Evolutionary conservation across 2,888 invertebrate genomes (phyloP).

Genomic region (Bellardia pandia): DNA sequence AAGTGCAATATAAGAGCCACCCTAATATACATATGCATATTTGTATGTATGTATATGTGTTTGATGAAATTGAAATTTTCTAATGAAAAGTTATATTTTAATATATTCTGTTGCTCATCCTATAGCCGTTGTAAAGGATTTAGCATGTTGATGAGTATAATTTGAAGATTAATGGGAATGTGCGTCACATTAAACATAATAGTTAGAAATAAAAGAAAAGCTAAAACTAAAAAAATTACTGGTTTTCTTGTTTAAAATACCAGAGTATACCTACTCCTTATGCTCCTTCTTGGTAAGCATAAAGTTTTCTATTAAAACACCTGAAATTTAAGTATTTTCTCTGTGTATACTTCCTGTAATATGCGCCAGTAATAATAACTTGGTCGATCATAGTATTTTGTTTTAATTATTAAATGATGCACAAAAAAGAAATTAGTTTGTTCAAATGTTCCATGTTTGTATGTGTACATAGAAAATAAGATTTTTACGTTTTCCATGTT

Average conservation of each 20-base stretch:
- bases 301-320: too few relatives aligned
- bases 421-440: slow-evolving; percentile 27
- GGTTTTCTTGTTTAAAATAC: too few relatives aligned
- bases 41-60: background rate
- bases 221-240: too few relatives aligned
- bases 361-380: background rate
- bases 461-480: background rate
- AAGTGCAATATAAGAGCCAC: too few relatives aligned
- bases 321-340: background rate
- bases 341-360: background rate
- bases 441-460: slow-evolving; percentile 17
- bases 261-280: too few relatives aligned
- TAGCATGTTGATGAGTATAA: background rate
- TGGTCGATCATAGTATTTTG: slow-evolving; percentile 15
- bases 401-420: slow-evolving; percentile 27
- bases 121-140: background rate
- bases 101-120: background rate
- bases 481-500: background rate
- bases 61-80: slow-evolving; percentile 9
- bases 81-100: background rate
- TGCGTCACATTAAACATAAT: background rate
- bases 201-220: background rate
- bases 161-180: background rate
- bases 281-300: too few relatives aligned
- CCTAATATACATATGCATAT: background rate